Evolutionary conservation across 2,797 vertebrate genomes (phyloP), one percentile per base, ranked within the genome.

Genomic region (Girardinus metallicus): DNA sequence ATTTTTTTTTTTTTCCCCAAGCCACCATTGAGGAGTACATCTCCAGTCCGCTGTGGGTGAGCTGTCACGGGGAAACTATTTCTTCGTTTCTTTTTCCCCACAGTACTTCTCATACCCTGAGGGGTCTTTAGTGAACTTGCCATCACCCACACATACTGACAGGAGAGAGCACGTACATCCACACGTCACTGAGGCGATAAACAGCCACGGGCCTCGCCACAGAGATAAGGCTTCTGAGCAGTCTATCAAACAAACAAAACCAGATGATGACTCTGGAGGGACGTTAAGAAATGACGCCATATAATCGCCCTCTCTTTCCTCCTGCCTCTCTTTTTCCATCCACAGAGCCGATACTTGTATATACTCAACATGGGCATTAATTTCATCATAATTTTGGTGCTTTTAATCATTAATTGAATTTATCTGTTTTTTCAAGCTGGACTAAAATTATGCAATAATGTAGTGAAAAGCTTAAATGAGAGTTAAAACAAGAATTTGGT

Each of bases 161-260:
- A 93, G 88, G 81, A 81, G 70, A 88, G 83, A 90, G 91, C 91
- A 83, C 43, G 81, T 83, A 86, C 87, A 81, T 88, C 80, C 85
- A 83, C 88, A 91, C 89, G 89, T 92, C 91, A 91, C 87, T 0
- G 57, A 78, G 86, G 86, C 34, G 88, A 94, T 91, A 94, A 95
- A 93, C 90, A 93, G 91, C 92, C 86, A 81, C 26, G 44, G 90
- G 91, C 86, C 84, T 83, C 49, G n/a, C 81, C 87, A 81, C 77
- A 55, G 84, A 89, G 92, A 93, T 93, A 92, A 93, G 83, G 82
- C 89, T 88, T 91, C 92, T 87, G 75, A 91, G 89, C 90, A 90
- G 92, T 90, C 90, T 77, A 82, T 91, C 89, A 93, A 89, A 91
- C 90, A 94, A 92, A 95, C 90, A 94, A 90, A 92, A 88, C 82